A percentile compares a stretch with the other conserved stretches of the same genome.
These are phyloP conservation scores for Centropus bengalensis DNA, from an alignment of 2,113 vertebrate genomes.

Conservation along the genomic window DNA sequence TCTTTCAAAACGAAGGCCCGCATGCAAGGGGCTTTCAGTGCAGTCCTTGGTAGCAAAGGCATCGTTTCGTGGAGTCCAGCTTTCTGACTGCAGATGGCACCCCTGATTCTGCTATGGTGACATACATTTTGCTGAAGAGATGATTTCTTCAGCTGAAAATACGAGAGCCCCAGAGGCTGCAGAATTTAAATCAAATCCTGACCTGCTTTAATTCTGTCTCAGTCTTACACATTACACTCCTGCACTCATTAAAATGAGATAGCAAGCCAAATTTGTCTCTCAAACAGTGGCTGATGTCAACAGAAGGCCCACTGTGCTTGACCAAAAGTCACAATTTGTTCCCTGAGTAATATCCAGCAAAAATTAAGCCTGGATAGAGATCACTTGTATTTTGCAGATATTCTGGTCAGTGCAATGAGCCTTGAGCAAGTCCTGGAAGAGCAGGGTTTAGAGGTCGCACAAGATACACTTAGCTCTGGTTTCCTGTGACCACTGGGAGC, in stretches of 20 bases:
- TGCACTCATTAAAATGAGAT: conserved; percentile 26
- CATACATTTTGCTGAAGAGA: conserved; percentile 31
- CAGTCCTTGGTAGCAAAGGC: not conserved
- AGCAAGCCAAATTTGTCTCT: not conserved
- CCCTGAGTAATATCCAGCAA: conserved; percentile 29
- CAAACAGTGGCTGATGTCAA: conserved; percentile 5
- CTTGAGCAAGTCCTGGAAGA: not conserved
- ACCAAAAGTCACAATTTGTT: conserved; percentile 40
- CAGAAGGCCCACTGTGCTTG: conserved; percentile 27
- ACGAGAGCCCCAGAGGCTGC: not conserved
- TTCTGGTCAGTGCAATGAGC: not conserved
- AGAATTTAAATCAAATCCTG: conserved; percentile 35
- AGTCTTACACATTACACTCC: not conserved
- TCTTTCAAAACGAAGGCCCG: not conserved
- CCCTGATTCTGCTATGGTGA: not conserved
- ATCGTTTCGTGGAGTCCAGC: not conserved
- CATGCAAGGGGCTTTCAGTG: not conserved
- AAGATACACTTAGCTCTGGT: not conserved
- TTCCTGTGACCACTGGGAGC: not conserved
- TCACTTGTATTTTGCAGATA: not conserved
- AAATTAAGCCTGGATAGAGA: conserved; percentile 5
- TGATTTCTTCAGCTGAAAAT: conserved; percentile 1
- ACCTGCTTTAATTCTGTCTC: conserved; percentile 35
- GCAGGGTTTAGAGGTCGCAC: not conserved
- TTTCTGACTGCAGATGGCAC: conserved; percentile 35